Evolutionary conservation across 1,140 invertebrate species (phyloP).

Genomic region (Eriocheir sinensis): DNA sequence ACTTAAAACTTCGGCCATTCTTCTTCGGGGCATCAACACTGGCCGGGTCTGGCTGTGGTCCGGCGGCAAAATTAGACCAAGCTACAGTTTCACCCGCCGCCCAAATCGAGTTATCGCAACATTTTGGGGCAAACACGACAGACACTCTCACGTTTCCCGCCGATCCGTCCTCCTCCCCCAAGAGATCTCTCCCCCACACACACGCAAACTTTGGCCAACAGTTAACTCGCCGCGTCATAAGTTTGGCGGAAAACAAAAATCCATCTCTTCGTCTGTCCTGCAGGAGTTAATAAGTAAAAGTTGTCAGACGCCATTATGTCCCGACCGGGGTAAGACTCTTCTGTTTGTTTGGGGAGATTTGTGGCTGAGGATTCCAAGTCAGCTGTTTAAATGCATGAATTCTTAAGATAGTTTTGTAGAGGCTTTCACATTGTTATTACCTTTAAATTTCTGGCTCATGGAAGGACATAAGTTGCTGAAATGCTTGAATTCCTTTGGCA

Average conservation of each 20-base stretch:
- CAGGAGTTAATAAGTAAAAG: not conserved
- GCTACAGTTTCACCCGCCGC: not conserved
- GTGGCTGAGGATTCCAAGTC: too few species aligned
- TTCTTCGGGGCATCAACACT: not conserved
- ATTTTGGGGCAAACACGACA: not conserved
- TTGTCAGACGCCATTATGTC: too few species aligned
- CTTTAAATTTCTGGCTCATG: too few species aligned
- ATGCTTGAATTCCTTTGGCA: too few species aligned
- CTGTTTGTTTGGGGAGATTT: too few species aligned
- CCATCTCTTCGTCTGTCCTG: not conserved
- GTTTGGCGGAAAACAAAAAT: not conserved
- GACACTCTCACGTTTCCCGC: not conserved
- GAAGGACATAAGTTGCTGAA: too few species aligned
- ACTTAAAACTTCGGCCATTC: not conserved
- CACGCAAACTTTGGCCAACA: not conserved
- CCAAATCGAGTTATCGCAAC: not conserved
- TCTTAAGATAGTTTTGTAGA: too few species aligned
- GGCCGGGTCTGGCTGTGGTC: too few species aligned
- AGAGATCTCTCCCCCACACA: not conserved
- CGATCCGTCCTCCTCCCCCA: not conserved
- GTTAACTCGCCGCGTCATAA: not conserved
- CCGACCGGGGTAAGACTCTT: too few species aligned
- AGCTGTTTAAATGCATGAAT: too few species aligned
- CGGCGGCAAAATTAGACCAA: not conserved
- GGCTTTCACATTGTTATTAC: too few species aligned